phyloP scores from a whole-genome alignment of 2,797 vertebrate genomes.

The Peromyscus eremicus region DNA sequence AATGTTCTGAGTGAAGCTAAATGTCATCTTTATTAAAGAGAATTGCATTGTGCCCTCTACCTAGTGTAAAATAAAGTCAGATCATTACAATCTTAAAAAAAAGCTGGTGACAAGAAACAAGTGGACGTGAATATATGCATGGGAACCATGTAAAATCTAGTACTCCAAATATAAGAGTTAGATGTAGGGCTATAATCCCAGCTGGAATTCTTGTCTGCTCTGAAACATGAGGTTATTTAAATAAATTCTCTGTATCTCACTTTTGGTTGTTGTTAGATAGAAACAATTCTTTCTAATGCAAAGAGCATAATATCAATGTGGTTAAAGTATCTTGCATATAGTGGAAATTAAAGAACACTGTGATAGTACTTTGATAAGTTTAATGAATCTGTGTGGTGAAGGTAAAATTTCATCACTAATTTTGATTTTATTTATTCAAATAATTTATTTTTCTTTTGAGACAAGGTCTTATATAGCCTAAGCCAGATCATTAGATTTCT shows the following conservation, averaged over 20 bases:
- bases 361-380: not conserved
- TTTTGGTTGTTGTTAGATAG: slow-evolving; percentile 3
- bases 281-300: slow-evolving; percentile 36
- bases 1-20: too few relatives aligned
- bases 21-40: too few relatives aligned
- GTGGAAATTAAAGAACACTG: not conserved
- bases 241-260: not conserved
- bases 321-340: not conserved
- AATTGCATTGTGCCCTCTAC: too few relatives aligned
- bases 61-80: too few relatives aligned
- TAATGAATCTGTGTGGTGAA: slow-evolving; percentile 26
- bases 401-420: not conserved
- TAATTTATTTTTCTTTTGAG: not conserved
- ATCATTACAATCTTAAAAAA: too few relatives aligned
- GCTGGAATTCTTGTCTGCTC: not conserved
- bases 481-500: not conserved
- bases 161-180: not conserved
- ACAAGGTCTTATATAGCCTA: not conserved
- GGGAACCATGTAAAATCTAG: not conserved
- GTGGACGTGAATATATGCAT: not conserved
- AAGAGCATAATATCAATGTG: not conserved
- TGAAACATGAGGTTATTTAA: not conserved
- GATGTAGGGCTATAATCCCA: not conserved
- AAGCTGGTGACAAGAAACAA: not conserved
- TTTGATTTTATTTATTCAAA: not conserved